Evolutionary conservation across 2,888 invertebrate species (phyloP), one percentile per base, ranked within the genome.

Genomic region (Nomada lathburiana): DNA sequence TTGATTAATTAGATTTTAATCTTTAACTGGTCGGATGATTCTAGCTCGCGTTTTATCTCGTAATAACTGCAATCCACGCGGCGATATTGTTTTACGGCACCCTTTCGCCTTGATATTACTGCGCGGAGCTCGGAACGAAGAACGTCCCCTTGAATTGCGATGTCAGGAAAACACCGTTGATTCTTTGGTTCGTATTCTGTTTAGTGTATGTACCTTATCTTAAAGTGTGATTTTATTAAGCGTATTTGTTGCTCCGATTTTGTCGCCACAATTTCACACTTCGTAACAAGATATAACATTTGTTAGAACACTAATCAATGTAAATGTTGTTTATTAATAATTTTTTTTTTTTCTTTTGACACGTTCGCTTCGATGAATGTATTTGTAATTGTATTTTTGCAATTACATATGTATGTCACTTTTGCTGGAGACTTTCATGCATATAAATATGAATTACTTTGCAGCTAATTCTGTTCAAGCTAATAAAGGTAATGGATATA

Each of bases 1-100:
- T 83, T 86, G 86, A 88, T 89, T 89, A 88, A 88, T 87, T 87
- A 82, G 80, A 88, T 88, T 88, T 88, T 84, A 86, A 84, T 81
- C 82, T 84, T 84, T 82, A 84, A 87, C 79, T 77, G 77, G 70
- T 78, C 62, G 71, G 73, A 86, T 82, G 77, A 84, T 82, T 80
- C 79, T 52, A 63, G 60, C 67, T 60, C 72, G 68, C 69, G 69
- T 79, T 81, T 72, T 72, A 71, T 72, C 64, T 59, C 50, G 68
- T 76, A 79, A 87, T 84, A 83, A 88, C 80, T 86, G 80, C 79
- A 80, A 69, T 76, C 73, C 76, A 59, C 78, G 59, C 64, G 75
- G 53, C 59, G 73, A 81, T 86, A 86, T 80, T 75, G 78, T 82
- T 85, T 76, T 67, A 65, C 71, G 75, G 76, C 78, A 60, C 60